phyloP scores from a whole-genome alignment of 2,113 vertebrate species.

The Gadus macrocephalus region DNA sequence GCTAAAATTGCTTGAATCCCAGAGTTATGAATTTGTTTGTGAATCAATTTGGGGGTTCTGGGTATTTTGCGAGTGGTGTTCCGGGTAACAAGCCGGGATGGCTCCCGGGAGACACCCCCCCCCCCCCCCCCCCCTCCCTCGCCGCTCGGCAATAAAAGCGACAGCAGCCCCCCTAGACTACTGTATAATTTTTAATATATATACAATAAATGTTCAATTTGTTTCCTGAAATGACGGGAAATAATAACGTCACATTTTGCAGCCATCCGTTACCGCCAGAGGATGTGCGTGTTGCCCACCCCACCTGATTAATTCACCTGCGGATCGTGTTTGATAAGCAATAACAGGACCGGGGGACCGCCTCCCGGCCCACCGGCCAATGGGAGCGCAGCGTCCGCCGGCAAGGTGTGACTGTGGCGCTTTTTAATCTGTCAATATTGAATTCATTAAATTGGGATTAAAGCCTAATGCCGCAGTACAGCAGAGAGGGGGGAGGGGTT shows the following conservation, averaged over 20 bases:
- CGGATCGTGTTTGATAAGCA: constrained; percentile 96
- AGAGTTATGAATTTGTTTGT: constrained; percentile 78
- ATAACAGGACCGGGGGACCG: constrained; percentile 75
- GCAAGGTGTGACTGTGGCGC: constrained; percentile 38
- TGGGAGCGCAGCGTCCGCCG: too few relatives aligned
- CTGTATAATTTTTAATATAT: constrained; percentile 99
- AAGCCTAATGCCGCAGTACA: background rate
- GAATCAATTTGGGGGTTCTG: constrained; percentile 82
- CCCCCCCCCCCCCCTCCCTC: constrained; percentile 85
- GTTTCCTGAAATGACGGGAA: constrained; percentile 99
- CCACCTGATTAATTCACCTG: constrained; percentile 92
- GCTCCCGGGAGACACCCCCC: constrained; percentile 79
- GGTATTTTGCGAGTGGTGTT: constrained; percentile 83
- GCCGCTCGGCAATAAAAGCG: constrained; percentile 94
- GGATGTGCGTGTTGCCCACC: constrained; percentile 81
- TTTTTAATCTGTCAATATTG: constrained; percentile 60
- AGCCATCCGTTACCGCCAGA: constrained; percentile 96
- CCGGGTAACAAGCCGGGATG: constrained; percentile 77
- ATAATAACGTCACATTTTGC: constrained; percentile 98
- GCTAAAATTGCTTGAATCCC: constrained; percentile 68
- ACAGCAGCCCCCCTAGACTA: constrained; percentile 86
- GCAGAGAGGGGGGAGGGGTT: too few relatives aligned
- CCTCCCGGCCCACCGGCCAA: too few relatives aligned
- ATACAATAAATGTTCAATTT: constrained; percentile 99
- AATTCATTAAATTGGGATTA: background rate